Evolutionary conservation across 2,797 vertebrate genomes (phyloP).

Genomic region (Epinephelus coioides): DNA sequence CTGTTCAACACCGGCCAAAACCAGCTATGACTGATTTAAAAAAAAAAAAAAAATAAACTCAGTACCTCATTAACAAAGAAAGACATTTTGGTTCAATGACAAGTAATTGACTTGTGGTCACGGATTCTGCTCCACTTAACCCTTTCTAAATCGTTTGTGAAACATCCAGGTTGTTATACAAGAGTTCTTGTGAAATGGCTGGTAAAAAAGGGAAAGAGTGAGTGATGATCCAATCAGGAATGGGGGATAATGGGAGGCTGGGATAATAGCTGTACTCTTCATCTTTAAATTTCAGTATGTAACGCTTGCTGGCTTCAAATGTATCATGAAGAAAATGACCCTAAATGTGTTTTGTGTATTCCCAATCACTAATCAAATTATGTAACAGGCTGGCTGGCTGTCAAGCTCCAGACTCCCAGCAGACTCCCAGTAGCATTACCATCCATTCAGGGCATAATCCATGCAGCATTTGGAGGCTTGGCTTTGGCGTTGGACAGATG

Average conservation of each 20-base stretch:
- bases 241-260: neutral
- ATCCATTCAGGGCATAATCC: conserved; percentile 77
- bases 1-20: conserved; percentile 63
- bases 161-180: conserved; percentile 29
- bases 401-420: conserved; percentile 68
- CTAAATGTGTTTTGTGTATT: conserved; percentile 60
- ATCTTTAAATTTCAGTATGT: conserved; percentile 31
- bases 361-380: conserved; percentile 74
- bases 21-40: conserved; percentile 50
- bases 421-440: conserved; percentile 68
- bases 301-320: conserved; percentile 51
- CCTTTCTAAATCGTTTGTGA: conserved; percentile 9
- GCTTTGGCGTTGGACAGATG: conserved; percentile 76
- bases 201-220: conserved; percentile 12
- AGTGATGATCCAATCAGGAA: conserved; percentile 25
- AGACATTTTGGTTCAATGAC: conserved; percentile 54
- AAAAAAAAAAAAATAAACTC: neutral
- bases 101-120: conserved; percentile 35
- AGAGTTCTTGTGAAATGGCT: conserved; percentile 37
- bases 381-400: conserved; percentile 72
- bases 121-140: conserved; percentile 26
- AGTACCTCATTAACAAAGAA: conserved; percentile 48
- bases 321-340: conserved; percentile 55
- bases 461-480: conserved; percentile 75
- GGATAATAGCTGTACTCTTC: conserved; percentile 24